Percentiles rank a stretch among this genome's conserved stretches.
phyloP scores from a whole-genome alignment of 2,888 invertebrate genomes.

The Chrysopilus asiliformis region DNA sequence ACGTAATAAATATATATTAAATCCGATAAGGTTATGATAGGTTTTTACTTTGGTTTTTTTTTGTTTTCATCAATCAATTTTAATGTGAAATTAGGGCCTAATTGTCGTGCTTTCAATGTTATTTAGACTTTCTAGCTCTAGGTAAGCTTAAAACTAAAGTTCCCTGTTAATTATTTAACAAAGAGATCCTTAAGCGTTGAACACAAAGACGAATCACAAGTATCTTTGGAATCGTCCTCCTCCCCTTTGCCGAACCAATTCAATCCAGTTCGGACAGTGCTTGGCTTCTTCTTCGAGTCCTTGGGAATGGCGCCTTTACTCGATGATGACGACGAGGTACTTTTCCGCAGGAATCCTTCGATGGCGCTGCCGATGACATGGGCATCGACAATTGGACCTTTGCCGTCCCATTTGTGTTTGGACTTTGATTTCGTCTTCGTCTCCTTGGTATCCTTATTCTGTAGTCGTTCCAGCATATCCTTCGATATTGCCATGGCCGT shows the following conservation, averaged over 20 bases:
- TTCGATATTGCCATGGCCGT: slow-evolving; percentile 39
- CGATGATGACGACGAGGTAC: slow-evolving; percentile 29
- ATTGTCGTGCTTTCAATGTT: too few species aligned
- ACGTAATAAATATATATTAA: not conserved
- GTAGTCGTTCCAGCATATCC: slow-evolving; percentile 44
- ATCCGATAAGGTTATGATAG: too few species aligned
- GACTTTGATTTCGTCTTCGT: slow-evolving; percentile 22
- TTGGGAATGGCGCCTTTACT: slow-evolving; percentile 37
- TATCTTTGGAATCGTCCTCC: slow-evolving; percentile 52
- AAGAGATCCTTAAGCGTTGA: slow-evolving; percentile 75
- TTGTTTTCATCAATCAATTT: too few species aligned
- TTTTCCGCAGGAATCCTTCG: slow-evolving; percentile 61
- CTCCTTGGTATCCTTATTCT: slow-evolving; percentile 37
- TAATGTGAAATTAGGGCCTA: too few species aligned
- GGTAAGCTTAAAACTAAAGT: slow-evolving; percentile 21
- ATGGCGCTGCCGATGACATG: slow-evolving; percentile 71
- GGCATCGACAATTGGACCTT: slow-evolving; percentile 66
- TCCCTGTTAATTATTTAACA: slow-evolving; percentile 51
- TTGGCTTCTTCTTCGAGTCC: slow-evolving; percentile 20
- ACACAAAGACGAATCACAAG: slow-evolving; percentile 69
- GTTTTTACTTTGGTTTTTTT: too few species aligned
- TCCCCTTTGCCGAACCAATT: slow-evolving; percentile 53
- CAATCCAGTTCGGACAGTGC: slow-evolving; percentile 29
- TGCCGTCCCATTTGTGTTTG: slow-evolving; percentile 33
- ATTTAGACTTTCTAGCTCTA: too few species aligned